These are phyloP conservation scores for Coelopa pilipes DNA, from an alignment of 2,888 invertebrate species.

Conservation along the genomic window DNA sequence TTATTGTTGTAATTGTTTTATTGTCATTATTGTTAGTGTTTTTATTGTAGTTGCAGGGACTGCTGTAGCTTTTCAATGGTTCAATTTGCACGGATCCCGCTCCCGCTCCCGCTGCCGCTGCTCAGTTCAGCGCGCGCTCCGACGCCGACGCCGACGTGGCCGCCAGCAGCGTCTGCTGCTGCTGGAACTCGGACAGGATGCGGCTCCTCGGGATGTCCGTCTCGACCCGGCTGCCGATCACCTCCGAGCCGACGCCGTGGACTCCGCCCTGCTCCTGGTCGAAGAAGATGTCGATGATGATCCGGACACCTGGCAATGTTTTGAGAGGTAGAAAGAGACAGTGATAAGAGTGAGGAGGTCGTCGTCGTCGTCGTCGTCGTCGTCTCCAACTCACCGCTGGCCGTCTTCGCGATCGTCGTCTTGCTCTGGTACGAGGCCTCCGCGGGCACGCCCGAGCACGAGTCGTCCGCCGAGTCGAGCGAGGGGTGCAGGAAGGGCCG, in stretches of 20 bases:
- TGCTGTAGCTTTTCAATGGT: background rate
- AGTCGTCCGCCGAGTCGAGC: constrained; percentile 40
- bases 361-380: background rate
- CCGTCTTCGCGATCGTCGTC: constrained; percentile 62
- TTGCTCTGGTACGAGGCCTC: constrained; percentile 60
- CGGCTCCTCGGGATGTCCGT: constrained; percentile 64
- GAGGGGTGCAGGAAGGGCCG: background rate
- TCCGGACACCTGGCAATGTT: constrained; percentile 61
- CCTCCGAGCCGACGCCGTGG: constrained; percentile 46
- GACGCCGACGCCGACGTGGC: background rate
- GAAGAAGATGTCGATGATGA: constrained; percentile 62
- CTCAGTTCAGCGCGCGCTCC: background rate
- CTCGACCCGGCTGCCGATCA: constrained; percentile 62
- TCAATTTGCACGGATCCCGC: background rate
- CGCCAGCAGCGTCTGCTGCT: constrained; percentile 45
- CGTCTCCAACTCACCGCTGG: constrained; percentile 52
- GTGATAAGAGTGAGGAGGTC: background rate
- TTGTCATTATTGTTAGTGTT: background rate
- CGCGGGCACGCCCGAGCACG: constrained; percentile 37
- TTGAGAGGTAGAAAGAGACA: too few relatives aligned
- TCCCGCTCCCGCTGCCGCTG: background rate
- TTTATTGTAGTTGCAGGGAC: too few relatives aligned
- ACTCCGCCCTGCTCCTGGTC: constrained; percentile 52
- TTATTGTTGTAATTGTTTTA: background rate
- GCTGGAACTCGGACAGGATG: constrained; percentile 61